Evolutionary conservation across 2,888 invertebrate genomes (phyloP).

Genomic region (Cryptus viduatorius): DNA sequence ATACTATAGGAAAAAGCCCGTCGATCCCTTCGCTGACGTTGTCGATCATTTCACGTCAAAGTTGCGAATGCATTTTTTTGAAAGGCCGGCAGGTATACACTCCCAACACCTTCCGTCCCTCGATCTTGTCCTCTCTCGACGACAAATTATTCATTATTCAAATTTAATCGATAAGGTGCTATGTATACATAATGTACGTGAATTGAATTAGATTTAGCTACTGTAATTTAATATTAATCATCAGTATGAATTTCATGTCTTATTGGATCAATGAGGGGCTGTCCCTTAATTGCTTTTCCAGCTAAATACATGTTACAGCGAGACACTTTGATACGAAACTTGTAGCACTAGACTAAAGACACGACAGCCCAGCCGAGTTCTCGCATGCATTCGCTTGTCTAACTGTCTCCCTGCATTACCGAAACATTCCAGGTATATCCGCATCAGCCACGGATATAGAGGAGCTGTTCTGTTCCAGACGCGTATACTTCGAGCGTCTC

Average conservation of each 20-base stretch:
- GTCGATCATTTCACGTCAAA: conserved; percentile 76
- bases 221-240: conserved; percentile 45
- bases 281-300: conserved; percentile 49
- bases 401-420: conserved; percentile 66
- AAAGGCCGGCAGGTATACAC: conserved; percentile 50
- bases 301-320: conserved; percentile 33
- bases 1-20: conserved; percentile 6
- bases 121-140: neutral
- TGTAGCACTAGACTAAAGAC: conserved; percentile 21
- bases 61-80: conserved; percentile 72
- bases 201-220: conserved; percentile 29
- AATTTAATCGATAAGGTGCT: conserved; percentile 13
- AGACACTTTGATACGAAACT: conserved; percentile 51
- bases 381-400: conserved; percentile 68
- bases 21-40: conserved; percentile 46
- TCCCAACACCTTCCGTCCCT: too few relatives aligned
- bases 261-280: conserved; percentile 23
- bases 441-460: conserved; percentile 40
- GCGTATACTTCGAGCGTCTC: conserved; percentile 51
- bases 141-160: conserved; percentile 30
- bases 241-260: conserved; percentile 34
- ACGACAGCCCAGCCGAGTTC: conserved; percentile 39
- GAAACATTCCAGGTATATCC: conserved; percentile 53
- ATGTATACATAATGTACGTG: neutral
- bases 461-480: conserved; percentile 36